Evolutionary conservation across 2,113 vertebrate species (phyloP).

Genomic region (Polyodon spathula): DNA sequence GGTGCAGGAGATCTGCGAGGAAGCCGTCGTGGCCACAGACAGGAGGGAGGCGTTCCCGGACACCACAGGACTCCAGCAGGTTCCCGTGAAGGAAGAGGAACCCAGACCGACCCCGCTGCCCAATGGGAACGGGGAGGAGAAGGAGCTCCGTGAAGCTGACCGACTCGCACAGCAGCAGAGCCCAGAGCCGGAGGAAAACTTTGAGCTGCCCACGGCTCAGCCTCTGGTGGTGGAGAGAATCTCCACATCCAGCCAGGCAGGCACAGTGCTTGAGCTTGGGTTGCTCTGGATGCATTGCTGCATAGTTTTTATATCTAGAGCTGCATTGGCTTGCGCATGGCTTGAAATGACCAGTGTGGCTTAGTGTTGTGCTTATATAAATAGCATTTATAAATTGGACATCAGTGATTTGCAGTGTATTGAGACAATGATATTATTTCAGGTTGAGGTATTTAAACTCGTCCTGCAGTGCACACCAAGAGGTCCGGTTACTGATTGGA

Average conservation of each 20-base stretch:
- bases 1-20: conserved; percentile 36
- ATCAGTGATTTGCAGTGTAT: too few relatives aligned
- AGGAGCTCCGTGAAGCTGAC: conserved; percentile 54
- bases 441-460: too few relatives aligned
- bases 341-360: not conserved
- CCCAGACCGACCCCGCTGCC: conserved; percentile 25
- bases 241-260: conserved; percentile 92
- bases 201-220: conserved; percentile 54
- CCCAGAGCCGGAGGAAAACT: conserved; percentile 40
- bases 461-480: too few relatives aligned
- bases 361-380: too few relatives aligned
- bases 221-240: conserved; percentile 62
- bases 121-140: conserved; percentile 44
- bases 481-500: too few relatives aligned
- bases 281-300: too few relatives aligned
- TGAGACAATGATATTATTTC: too few relatives aligned
- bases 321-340: too few relatives aligned
- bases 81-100: too few relatives aligned
- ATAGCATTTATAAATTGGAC: too few relatives aligned
- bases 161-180: conserved; percentile 54
- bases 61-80: conserved; percentile 43
- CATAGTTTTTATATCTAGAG: too few relatives aligned
- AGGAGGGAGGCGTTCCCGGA: conserved; percentile 56
- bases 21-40: conserved; percentile 49
- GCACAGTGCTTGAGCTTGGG: too few relatives aligned